A percentile compares a stretch with the other conserved stretches of the same genome.
phyloP scores from a whole-genome alignment of 2,113 vertebrate genomes.

The Lophochroa leadbeateri region DNA sequence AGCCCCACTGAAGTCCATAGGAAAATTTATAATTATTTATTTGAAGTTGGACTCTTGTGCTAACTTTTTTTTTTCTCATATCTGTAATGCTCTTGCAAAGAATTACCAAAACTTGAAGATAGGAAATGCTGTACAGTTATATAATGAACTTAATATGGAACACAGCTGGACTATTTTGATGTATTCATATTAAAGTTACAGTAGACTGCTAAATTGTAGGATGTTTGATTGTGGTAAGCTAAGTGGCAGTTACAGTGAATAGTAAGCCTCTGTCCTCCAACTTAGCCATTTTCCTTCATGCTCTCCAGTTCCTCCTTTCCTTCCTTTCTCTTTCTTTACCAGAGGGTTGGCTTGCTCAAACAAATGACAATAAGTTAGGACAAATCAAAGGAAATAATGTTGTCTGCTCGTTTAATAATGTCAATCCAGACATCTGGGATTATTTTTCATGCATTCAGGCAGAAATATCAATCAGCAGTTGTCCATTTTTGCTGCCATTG shows the following conservation, averaged over 20 bases:
- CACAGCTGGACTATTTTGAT: not conserved
- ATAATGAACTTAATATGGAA: not conserved
- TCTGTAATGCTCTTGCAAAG: not conserved
- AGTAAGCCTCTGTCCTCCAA: not conserved
- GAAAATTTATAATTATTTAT: not conserved
- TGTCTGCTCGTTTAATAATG: constrained; percentile 22
- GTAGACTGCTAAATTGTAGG: not conserved
- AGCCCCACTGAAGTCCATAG: not conserved
- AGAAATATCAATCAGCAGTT: constrained; percentile 16
- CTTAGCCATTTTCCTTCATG: not conserved
- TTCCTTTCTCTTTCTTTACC: not conserved
- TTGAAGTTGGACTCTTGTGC: not conserved
- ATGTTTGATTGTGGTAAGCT: not conserved
- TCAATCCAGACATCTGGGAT: not conserved
- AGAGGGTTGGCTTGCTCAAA: not conserved
- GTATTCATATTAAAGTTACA: not conserved
- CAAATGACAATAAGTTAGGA: not conserved
- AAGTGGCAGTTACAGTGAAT: not conserved
- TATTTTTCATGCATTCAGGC: constrained; percentile 26
- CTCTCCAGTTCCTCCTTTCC: not conserved
- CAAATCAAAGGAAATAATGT: constrained; percentile 30
- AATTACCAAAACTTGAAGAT: not conserved
- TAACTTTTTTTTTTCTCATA: not conserved
- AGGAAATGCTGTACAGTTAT: not conserved
- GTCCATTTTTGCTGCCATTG: not conserved